These are phyloP conservation scores for Cybosia mesomella DNA, from an alignment of 2,888 invertebrate species.

Conservation along the genomic window DNA sequence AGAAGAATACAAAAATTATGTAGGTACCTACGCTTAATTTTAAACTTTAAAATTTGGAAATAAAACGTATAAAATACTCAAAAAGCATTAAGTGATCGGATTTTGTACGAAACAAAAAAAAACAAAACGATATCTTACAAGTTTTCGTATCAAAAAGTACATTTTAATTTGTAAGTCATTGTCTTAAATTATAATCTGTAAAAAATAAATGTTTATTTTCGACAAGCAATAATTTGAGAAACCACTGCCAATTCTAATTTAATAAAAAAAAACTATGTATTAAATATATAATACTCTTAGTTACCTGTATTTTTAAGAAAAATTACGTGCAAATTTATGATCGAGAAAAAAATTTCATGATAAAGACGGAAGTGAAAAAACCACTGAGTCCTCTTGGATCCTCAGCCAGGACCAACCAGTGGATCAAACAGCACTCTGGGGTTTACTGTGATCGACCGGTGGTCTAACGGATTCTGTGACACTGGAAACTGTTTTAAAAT, in stretches of 20 bases:
- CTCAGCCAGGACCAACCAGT: no score
- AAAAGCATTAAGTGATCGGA: constrained; percentile 8
- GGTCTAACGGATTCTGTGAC: no score
- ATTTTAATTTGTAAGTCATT: constrained; percentile 41
- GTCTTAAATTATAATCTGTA: constrained; percentile 37
- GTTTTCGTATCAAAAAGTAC: constrained; percentile 63
- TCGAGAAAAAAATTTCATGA: constrained; percentile 25
- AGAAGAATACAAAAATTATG: no score
- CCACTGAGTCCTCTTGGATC: background rate
- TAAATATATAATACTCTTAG: constrained; percentile 64
- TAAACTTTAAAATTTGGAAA: no score
- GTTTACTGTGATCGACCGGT: no score
- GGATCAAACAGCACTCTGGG: no score
- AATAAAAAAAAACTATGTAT: constrained; percentile 34
- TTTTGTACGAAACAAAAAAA: constrained; percentile 11
- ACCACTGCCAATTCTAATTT: constrained; percentile 68
- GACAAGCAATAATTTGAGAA: constrained; percentile 24
- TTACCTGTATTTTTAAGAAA: constrained; percentile 63
- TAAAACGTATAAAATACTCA: background rate
- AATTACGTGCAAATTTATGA: constrained; percentile 26
- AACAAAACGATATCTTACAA: constrained; percentile 55
- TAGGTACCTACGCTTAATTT: no score
- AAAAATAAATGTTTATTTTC: constrained; percentile 30
- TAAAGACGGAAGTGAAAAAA: background rate
- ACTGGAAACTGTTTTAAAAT: no score